These are phyloP conservation scores for Zaprionus ornatus DNA, from an alignment of 1,140 invertebrate genomes.

Conservation along the genomic window DNA sequence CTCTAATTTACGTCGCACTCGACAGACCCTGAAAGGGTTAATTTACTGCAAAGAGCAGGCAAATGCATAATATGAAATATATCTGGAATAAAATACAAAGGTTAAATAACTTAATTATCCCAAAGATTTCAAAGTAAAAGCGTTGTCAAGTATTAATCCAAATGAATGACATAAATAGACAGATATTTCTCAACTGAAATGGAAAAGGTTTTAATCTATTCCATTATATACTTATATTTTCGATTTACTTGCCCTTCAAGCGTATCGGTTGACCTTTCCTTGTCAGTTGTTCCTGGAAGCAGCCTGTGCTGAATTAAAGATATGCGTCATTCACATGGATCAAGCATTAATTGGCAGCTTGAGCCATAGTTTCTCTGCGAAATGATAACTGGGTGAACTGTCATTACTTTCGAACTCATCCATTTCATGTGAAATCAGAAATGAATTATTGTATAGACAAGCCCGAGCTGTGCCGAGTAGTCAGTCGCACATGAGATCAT, in stretches of 20 bases:
- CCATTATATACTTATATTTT: neutral
- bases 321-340: conserved; percentile 11
- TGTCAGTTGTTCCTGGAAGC: neutral
- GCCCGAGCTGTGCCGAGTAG: conserved; percentile 68
- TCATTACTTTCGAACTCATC: conserved; percentile 28
- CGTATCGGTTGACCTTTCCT: neutral
- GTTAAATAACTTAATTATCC: neutral
- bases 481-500: conserved; percentile 87
- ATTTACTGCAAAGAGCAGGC: conserved; percentile 1
- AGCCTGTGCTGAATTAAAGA: neutral
- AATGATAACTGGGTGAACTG: conserved; percentile 9
- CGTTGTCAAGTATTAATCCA: too few relatives aligned
- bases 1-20: conserved; percentile 33
- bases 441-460: conserved; percentile 42
- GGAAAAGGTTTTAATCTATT: too few relatives aligned
- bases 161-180: too few relatives aligned
- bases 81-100: neutral
- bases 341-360: neutral
- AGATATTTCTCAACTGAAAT: too few relatives aligned
- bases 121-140: neutral
- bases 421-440: conserved; percentile 38
- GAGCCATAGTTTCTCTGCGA: conserved; percentile 8
- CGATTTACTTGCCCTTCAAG: neutral
- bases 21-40: conserved; percentile 16
- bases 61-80: neutral